These are phyloP conservation scores for Dolomedes plantarius DNA, from an alignment of 2,888 invertebrate genomes.

Conservation along the genomic window DNA sequence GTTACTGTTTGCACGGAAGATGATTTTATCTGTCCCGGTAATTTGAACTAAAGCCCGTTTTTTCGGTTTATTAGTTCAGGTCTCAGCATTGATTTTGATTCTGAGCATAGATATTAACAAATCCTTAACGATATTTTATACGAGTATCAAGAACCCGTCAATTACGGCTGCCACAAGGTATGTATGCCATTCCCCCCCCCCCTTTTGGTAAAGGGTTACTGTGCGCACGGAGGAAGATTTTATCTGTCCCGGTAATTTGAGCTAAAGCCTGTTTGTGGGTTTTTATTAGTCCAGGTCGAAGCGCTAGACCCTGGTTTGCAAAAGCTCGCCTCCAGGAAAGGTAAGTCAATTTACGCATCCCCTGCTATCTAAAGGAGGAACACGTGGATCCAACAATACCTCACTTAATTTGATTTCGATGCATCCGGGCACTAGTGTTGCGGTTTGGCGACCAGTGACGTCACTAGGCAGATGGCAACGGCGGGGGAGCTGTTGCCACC, in stretches of 20 bases:
- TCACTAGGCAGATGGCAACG: slow-evolving; percentile 59
- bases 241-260: too few relatives aligned
- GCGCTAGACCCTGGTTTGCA: not conserved
- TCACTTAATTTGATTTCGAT: slow-evolving; percentile 70
- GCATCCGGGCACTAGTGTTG: slow-evolving; percentile 51
- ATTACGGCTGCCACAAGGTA: too few relatives aligned
- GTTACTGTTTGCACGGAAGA: too few relatives aligned
- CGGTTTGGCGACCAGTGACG: slow-evolving; percentile 57
- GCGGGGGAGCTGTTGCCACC: slow-evolving; percentile 62
- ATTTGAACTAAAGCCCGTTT: not conserved
- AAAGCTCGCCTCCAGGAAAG: slow-evolving; percentile 32
- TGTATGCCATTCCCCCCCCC: too few relatives aligned
- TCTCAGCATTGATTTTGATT: too few relatives aligned
- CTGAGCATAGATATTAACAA: too few relatives aligned
- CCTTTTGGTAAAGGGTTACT: too few relatives aligned
- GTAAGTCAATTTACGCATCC: slow-evolving; percentile 61
- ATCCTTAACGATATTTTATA: too few relatives aligned
- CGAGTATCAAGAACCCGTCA: too few relatives aligned
- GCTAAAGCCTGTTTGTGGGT: not conserved
- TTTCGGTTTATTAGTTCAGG: not conserved
- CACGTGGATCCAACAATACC: slow-evolving; percentile 67
- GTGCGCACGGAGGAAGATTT: too few relatives aligned
- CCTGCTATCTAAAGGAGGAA: slow-evolving; percentile 33
- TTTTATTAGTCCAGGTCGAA: not conserved
- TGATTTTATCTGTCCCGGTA: too few relatives aligned